phyloP scores from a whole-genome alignment of 2,888 invertebrate species.

The Pasiphila rectangulata region DNA sequence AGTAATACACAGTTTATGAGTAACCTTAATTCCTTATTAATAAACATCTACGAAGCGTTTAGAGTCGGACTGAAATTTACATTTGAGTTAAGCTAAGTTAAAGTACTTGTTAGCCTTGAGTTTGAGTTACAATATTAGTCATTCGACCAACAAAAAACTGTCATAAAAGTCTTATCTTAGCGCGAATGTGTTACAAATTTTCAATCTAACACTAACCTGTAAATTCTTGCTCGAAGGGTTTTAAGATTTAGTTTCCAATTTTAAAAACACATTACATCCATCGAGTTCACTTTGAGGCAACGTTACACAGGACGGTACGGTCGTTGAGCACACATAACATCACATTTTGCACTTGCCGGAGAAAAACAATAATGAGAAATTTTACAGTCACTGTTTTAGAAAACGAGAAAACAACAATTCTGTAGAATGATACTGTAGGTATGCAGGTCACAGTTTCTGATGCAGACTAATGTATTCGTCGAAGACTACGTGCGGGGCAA shows the following conservation, averaged over 20 bases:
- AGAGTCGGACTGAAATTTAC: slow-evolving; percentile 33
- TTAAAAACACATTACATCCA: slow-evolving; percentile 70
- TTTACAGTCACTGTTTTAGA: slow-evolving; percentile 59
- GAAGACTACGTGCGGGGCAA: slow-evolving; percentile 56
- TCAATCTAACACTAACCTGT: slow-evolving; percentile 47
- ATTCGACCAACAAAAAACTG: slow-evolving; percentile 28
- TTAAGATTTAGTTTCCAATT: slow-evolving; percentile 60
- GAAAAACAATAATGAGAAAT: slow-evolving; percentile 56
- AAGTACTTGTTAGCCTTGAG: slow-evolving; percentile 41
- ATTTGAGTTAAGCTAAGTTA: slow-evolving; percentile 32
- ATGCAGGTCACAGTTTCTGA: slow-evolving; percentile 58
- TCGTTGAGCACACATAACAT: slow-evolving; percentile 72
- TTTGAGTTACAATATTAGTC: slow-evolving; percentile 46
- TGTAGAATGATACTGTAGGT: slow-evolving; percentile 41
- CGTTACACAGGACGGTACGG: slow-evolving; percentile 71
- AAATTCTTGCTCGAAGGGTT: slow-evolving; percentile 47
- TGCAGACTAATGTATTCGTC: slow-evolving; percentile 53
- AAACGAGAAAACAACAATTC: neutral
- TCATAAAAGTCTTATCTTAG: slow-evolving; percentile 28
- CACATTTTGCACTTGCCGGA: slow-evolving; percentile 75
- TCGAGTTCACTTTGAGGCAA: slow-evolving; percentile 69
- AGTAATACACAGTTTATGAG: slow-evolving; percentile 11
- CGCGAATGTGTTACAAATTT: slow-evolving; percentile 20
- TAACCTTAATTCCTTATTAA: slow-evolving; percentile 33
- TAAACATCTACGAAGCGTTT: slow-evolving; percentile 23